phyloP scores from a whole-genome alignment of 64 coral and sea anemone genomes.

The Pocillopora verrucosa region DNA sequence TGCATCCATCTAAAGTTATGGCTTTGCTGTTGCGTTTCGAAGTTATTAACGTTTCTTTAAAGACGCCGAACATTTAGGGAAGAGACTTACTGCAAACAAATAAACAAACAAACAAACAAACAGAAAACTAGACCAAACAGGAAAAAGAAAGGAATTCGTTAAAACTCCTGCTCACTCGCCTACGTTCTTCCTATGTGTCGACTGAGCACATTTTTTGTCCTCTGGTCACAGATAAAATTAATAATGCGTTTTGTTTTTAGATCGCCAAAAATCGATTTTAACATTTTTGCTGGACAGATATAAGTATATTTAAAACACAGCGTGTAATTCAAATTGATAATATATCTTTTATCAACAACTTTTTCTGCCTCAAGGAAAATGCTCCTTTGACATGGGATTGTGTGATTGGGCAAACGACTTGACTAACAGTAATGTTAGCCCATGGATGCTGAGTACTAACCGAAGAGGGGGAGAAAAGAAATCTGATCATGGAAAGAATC shows the following conservation, averaged over 20 bases:
- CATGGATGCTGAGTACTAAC: background rate
- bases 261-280: background rate
- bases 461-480: background rate
- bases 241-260: background rate
- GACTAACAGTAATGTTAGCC: background rate
- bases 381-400: conserved; percentile 17
- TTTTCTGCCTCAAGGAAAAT: background rate
- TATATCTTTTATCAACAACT: background rate
- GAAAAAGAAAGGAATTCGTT: too few relatives aligned
- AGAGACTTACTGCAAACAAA: too few relatives aligned
- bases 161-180: too few relatives aligned
- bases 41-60: too few relatives aligned
- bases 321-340: background rate
- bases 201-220: too few relatives aligned
- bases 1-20: too few relatives aligned
- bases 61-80: too few relatives aligned
- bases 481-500: background rate
- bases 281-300: background rate
- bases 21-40: too few relatives aligned
- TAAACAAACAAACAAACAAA: too few relatives aligned
- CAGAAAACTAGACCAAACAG: too few relatives aligned
- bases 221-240: too few relatives aligned
- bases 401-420: conserved; percentile 28
- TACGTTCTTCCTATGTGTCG: too few relatives aligned
- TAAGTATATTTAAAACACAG: background rate